Percentiles rank a stretch among this genome's conserved stretches.
Conservation (phyloP, 2,888 invertebrate species). For the Physocephala rufipes region DNA sequence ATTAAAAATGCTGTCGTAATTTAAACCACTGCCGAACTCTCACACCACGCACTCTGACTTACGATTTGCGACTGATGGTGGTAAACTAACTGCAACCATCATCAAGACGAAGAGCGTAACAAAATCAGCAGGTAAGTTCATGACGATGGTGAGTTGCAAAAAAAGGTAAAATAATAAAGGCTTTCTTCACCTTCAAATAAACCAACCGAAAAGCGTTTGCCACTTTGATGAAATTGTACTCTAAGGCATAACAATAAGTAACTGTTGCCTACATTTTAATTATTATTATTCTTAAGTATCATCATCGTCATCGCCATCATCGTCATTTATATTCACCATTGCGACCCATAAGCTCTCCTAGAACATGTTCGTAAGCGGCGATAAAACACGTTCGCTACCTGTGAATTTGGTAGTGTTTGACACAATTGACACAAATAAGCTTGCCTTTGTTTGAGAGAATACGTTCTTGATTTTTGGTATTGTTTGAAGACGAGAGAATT, state of each 20-base stretch:
- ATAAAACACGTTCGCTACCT: conserved; percentile 13
- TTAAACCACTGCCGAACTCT: not conserved
- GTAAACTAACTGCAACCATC: not conserved
- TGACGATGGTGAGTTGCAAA: conserved; percentile 24
- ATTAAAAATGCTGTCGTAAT: not conserved
- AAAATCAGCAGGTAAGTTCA: conserved; percentile 16
- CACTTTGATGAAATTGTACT: not conserved
- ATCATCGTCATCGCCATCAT: not conserved
- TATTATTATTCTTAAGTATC: no score
- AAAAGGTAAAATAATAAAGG: not conserved
- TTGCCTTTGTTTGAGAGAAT: no score
- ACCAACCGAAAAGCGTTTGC: no score
- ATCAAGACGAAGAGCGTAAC: conserved; percentile 13
- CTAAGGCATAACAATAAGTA: conserved; percentile 2
- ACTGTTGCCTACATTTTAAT: conserved; percentile 13
- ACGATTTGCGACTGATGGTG: conserved; percentile 30
- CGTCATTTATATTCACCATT: not conserved
- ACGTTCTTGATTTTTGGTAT: no score
- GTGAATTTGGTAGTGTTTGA: not conserved
- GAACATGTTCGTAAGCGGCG: no score
- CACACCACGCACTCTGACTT: conserved; percentile 23
- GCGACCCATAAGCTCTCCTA: not conserved
- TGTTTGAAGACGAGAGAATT: no score
- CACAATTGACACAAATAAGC: not conserved
- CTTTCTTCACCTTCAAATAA: no score